Evolutionary conservation across 2,113 vertebrate genomes (phyloP).

Genomic region (Acanthisitta chloris): DNA sequence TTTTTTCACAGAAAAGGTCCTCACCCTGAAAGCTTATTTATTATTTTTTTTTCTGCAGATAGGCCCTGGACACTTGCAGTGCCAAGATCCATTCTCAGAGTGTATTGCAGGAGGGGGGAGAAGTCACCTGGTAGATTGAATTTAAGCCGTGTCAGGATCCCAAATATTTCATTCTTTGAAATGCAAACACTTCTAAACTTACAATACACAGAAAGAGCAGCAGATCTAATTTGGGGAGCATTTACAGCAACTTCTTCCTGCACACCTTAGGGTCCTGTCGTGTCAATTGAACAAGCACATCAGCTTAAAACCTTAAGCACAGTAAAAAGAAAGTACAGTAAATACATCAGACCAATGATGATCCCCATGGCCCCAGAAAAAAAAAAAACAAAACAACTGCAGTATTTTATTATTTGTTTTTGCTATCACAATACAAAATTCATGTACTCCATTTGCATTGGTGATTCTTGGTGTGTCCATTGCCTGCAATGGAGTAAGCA

Average conservation of each 20-base stretch:
- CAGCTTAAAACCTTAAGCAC: constrained; percentile 36
- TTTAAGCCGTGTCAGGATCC: constrained; percentile 46
- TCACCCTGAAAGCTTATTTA: background rate
- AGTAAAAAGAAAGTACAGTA: constrained; percentile 48
- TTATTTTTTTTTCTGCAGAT: background rate
- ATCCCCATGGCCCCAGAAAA: constrained; percentile 33
- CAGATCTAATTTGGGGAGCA: constrained; percentile 14
- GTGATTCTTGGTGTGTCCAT: constrained; percentile 45
- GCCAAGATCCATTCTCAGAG: background rate
- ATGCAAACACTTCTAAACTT: constrained; percentile 44
- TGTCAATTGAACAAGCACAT: constrained; percentile 36
- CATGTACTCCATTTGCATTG: constrained; percentile 1
- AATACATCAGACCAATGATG: constrained; percentile 29
- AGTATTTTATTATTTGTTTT: background rate
- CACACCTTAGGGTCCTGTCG: background rate
- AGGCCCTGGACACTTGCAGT: background rate
- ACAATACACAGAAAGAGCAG: constrained; percentile 43
- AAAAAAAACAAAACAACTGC: background rate
- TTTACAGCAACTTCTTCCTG: constrained; percentile 26
- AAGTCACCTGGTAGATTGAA: background rate
- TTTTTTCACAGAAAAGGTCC: constrained; percentile 29
- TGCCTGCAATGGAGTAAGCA: constrained; percentile 67
- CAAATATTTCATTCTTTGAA: constrained; percentile 14
- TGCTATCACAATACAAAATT: constrained; percentile 40
- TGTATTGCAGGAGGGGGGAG: background rate